A percentile compares a stretch with the other conserved stretches of the same genome.
These are phyloP conservation scores for Cephus spinipes DNA, from an alignment of 2,888 invertebrate genomes.

Conservation along the genomic window DNA sequence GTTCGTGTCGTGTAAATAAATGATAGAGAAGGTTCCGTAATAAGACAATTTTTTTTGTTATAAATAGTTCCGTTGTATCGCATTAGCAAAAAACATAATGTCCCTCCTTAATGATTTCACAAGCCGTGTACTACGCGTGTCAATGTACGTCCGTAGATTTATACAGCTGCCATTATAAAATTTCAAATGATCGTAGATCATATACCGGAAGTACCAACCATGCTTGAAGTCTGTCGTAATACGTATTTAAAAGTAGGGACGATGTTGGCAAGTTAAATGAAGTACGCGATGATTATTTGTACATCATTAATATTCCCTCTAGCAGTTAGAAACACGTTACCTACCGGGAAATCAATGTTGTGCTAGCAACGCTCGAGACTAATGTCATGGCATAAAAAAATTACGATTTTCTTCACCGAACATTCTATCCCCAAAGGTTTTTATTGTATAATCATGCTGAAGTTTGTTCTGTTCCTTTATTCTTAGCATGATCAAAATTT, in stretches of 20 bases:
- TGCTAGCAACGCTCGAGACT: background rate
- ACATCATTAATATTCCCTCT: background rate
- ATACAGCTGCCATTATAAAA: background rate
- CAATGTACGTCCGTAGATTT: background rate
- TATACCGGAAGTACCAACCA: background rate
- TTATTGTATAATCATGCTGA: background rate
- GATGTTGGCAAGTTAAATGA: background rate
- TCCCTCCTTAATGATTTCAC: background rate
- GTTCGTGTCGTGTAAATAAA: conserved; percentile 23
- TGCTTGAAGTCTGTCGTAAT: background rate
- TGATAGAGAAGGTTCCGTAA: conserved; percentile 16
- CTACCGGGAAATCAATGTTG: conserved; percentile 35
- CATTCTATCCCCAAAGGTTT: background rate
- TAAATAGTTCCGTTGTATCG: conserved; percentile 16
- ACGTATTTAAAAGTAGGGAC: background rate
- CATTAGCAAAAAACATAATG: background rate
- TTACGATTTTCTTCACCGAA: background rate
- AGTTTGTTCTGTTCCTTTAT: background rate
- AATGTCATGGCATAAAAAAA: background rate
- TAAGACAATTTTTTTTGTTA: conserved; percentile 11
- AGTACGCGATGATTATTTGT: background rate
- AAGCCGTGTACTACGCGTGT: background rate
- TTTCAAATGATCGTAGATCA: background rate
- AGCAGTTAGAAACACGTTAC: conserved; percentile 20
- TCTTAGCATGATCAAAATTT: background rate